Evolutionary conservation across 1,140 invertebrate species (phyloP), one percentile per base, ranked within the genome.

Genomic region (Zaprionus gabonicus): DNA sequence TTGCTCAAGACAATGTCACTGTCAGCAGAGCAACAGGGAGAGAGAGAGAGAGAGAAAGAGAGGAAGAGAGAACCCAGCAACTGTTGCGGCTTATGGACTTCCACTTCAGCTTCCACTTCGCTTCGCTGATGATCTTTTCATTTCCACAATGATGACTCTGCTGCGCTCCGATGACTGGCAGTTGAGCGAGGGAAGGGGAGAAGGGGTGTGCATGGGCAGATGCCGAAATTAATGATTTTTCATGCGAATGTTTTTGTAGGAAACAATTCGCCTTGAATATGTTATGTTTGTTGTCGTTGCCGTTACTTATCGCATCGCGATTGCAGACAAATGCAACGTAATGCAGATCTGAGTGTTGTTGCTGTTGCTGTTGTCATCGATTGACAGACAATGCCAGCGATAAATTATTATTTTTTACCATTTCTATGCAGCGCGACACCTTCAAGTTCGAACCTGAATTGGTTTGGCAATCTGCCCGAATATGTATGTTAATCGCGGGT

Each of bases 1-100:
- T 31, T 57, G 27, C 23, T 15, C 13, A 64, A 71, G 72, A 71
- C 72, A 75, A 75, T 75, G 72, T 75, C 72, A 75, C 58, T 75
- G 72, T 34, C 72, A 58, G 72, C 56, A 53, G 25, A 23, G 17
- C 23, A 17, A 34, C 5, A 46, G 15, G 34, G 25, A 28, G 2
- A 56, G 25, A 34, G 15, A 41, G 38, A 41, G 1, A n/a, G 15
- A 41, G 38, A 20, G 44, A 17, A 9, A 46, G 46, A 49, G 17
- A 49, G n/a, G 23, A 20, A 23, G 20, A 1, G 12, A 3, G 46
- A 23, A 20, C n/a, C 6, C 17, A 49, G n/a, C 57, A 69, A 41
- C 59, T 27, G 20, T 38, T 34, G 51, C 15, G 13, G 58, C 25
- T 44, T 44, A 51, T 46, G 41, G 41, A 46, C 41, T 46, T 46